These are phyloP conservation scores for Ostrea denselamellosa DNA, from an alignment of 1,140 invertebrate species.

Conservation along the genomic window DNA sequence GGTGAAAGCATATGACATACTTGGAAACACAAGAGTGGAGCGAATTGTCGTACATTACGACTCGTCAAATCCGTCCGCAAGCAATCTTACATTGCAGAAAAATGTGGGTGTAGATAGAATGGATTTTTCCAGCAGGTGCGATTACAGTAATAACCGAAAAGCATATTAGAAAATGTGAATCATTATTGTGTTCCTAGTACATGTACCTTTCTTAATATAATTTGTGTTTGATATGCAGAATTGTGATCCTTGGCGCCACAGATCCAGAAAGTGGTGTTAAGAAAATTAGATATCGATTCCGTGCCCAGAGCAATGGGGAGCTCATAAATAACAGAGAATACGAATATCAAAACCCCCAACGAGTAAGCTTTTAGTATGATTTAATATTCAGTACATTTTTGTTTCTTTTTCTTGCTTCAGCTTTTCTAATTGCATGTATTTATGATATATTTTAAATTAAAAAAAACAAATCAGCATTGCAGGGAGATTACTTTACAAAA, in stretches of 20 bases:
- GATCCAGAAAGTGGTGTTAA: not conserved
- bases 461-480: not conserved
- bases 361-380: not conserved
- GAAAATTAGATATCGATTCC: not conserved
- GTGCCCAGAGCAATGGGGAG: not conserved
- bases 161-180: no score
- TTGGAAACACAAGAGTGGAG: slow-evolving; percentile 31
- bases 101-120: slow-evolving; percentile 20
- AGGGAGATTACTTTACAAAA: not conserved
- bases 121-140: slow-evolving; percentile 24
- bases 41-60: slow-evolving; percentile 42
- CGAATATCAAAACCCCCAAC: not conserved
- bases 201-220: not conserved
- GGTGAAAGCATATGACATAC: slow-evolving; percentile 53
- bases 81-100: not conserved
- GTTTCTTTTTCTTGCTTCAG: not conserved
- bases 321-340: not conserved
- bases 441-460: not conserved
- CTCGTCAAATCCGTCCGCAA: not conserved
- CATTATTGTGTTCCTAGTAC: not conserved
- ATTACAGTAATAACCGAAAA: no score
- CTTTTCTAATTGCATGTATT: not conserved
- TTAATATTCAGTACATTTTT: not conserved
- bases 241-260: not conserved
- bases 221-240: not conserved